These are phyloP conservation scores for Ditylenchus weischeri DNA, from an alignment of 2,888 invertebrate genomes.

Conservation along the genomic window DNA sequence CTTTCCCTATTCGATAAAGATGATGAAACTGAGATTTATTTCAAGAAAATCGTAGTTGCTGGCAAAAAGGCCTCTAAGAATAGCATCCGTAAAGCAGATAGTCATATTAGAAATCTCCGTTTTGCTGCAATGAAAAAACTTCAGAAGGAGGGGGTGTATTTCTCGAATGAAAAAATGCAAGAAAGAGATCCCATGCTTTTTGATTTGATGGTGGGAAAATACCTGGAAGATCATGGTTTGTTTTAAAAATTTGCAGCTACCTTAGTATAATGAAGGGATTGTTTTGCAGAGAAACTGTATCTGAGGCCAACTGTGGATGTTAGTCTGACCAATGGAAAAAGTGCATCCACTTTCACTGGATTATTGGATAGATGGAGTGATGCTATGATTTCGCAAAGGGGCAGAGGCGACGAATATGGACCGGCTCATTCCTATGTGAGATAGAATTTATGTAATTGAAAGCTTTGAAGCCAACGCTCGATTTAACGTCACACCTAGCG, in stretches of 20 bases:
- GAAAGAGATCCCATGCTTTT: slow-evolving; percentile 82
- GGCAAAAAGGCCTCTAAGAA: background rate
- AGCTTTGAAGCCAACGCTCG: slow-evolving; percentile 5
- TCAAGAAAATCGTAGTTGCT: slow-evolving; percentile 14
- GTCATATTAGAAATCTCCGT: slow-evolving; percentile 38
- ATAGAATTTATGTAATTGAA: slow-evolving; percentile 30
- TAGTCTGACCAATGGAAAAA: slow-evolving; percentile 20
- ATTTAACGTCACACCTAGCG: too few relatives aligned
- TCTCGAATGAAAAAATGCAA: slow-evolving; percentile 89
- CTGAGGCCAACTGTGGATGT: slow-evolving; percentile 48
- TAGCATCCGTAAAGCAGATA: background rate
- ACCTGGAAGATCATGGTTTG: slow-evolving; percentile 71
- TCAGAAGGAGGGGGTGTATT: slow-evolving; percentile 66
- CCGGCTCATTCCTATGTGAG: slow-evolving; percentile 33
- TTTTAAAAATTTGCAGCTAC: too few relatives aligned
- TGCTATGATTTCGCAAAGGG: background rate
- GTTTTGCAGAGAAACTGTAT: slow-evolving; percentile 40
- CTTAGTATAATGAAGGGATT: background rate
- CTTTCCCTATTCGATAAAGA: slow-evolving; percentile 29
- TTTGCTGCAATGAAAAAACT: slow-evolving; percentile 43
- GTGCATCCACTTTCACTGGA: slow-evolving; percentile 38
- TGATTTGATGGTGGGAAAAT: slow-evolving; percentile 83
- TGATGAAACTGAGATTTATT: slow-evolving; percentile 32
- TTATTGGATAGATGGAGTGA: slow-evolving; percentile 29
- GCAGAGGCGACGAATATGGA: slow-evolving; percentile 1